Base-by-base conservation (phyloP, 2,113 vertebrate genomes). In the Coracopsis vasa region DNA sequence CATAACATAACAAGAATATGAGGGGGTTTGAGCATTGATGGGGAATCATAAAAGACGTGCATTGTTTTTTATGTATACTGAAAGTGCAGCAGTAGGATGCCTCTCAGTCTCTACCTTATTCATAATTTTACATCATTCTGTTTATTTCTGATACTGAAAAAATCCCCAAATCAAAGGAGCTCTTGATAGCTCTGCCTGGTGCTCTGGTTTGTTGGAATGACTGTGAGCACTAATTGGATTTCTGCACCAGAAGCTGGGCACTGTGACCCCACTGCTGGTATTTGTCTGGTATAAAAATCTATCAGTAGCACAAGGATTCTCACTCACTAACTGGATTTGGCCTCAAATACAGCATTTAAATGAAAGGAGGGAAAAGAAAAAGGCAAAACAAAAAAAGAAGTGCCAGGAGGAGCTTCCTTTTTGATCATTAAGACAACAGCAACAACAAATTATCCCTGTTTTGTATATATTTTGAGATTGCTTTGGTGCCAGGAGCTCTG, bases 401-500 rank as follows among this genome's bases (percentile, higher is more conserved):
- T 71, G 50, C 77, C 50, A 27, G 44, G 72, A 86, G 41, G 72
- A 92, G 33, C 44, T 94, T 93, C 33, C 51, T 79, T 79, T 91
- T 90, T 94, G 85, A 92, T 90, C 53, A 90, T 67, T 87, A 85
- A 75, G 94, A 81, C 64, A 87, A 90, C 80, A 81, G 54, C 54
- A 58, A n/a, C 31, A 82, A 54, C 70, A 90, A 86, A 85, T 93
- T 92, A 73, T 90, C 62, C 25, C 58, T 62, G 37, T 88, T 94
- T 70, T 83, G 74, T 66, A 53, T 28, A 92, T 33, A 24, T 88
- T 94, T 84, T 80, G 82, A 83, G 67, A 88, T 39, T 77, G 74
- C 87, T 91, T 96, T 87, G 41, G 81, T 95, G 88, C 80, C 94
- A 95, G 74, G 90, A 97, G 67, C 85, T 95, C 70, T 93, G 50